phyloP scores from a whole-genome alignment of 2,888 invertebrate species.

The Hypomecis punctinalis region DNA sequence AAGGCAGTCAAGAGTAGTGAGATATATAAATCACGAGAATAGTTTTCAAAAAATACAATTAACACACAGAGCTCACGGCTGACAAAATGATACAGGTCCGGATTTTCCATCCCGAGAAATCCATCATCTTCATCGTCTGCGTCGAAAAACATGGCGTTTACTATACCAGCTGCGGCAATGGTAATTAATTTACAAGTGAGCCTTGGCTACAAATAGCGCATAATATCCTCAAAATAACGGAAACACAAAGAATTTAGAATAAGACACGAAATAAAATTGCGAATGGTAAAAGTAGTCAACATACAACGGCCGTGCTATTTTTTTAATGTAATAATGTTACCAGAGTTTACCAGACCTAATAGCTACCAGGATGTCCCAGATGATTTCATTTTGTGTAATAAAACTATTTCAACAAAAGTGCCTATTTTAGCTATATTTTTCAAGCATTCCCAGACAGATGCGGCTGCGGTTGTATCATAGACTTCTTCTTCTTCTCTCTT shows the following conservation, averaged over 20 bases:
- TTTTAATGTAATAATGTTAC: conserved; percentile 36
- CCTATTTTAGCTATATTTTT: too few relatives aligned
- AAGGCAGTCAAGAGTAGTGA: conserved; percentile 34
- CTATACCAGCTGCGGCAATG: conserved; percentile 32
- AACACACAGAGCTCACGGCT: conserved; percentile 72
- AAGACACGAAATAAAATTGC: conserved; percentile 69
- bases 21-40: not conserved
- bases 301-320: conserved; percentile 71
- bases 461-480: too few relatives aligned
- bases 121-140: conserved; percentile 66
- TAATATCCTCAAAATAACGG: conserved; percentile 53
- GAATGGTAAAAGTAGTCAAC: conserved; percentile 72
- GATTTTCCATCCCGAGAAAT: conserved; percentile 56
- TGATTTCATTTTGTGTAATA: too few relatives aligned
- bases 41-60: conserved; percentile 2
- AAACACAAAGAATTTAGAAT: conserved; percentile 68
- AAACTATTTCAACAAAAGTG: too few relatives aligned
- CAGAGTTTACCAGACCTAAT: too few relatives aligned
- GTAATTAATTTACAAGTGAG: conserved; percentile 44
- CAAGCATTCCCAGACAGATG: too few relatives aligned
- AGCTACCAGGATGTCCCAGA: too few relatives aligned
- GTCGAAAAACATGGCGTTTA: conserved; percentile 70
- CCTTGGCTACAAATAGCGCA: conserved; percentile 54
- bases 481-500: too few relatives aligned
- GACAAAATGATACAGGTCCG: conserved; percentile 69